These are phyloP conservation scores for Cataglyphis hispanica DNA, from an alignment of 1,140 invertebrate genomes.

Conservation along the genomic window DNA sequence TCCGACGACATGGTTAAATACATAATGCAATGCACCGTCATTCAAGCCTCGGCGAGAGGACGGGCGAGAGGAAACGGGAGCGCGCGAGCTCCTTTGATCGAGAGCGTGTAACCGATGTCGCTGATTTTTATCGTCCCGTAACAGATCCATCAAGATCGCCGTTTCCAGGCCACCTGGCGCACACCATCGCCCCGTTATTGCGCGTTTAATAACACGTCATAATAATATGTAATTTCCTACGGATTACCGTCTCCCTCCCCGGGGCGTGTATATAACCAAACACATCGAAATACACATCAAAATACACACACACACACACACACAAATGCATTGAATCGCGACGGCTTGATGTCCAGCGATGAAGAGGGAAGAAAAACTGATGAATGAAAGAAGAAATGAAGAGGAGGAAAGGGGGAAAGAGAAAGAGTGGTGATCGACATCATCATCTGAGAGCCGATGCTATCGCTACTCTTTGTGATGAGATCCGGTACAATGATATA, in stretches of 20 bases:
- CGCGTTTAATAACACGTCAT: conserved; percentile 78
- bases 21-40: conserved; percentile 45
- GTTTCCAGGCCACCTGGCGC: conserved; percentile 73
- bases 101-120: conserved; percentile 52
- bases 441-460: conserved; percentile 70
- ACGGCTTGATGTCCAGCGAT: conserved; percentile 21
- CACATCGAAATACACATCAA: background rate
- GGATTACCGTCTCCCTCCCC: conserved; percentile 66
- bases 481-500: conserved; percentile 78
- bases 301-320: background rate
- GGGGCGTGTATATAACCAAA: conserved; percentile 1
- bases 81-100: conserved; percentile 59
- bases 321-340: conserved; percentile 43
- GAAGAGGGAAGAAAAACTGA: conserved; percentile 19
- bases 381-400: conserved; percentile 45
- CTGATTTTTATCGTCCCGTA: conserved; percentile 67
- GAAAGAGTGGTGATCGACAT: conserved; percentile 65
- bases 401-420: background rate
- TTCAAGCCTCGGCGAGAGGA: conserved; percentile 20
- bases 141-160: conserved; percentile 67
- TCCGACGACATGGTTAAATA: conserved; percentile 30
- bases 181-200: conserved; percentile 72
- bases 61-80: conserved; percentile 25
- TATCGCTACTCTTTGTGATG: conserved; percentile 81
- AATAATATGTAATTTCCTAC: conserved; percentile 78